phyloP scores from a whole-genome alignment of 2,888 invertebrate species.

The Nemoura dubitans region DNA sequence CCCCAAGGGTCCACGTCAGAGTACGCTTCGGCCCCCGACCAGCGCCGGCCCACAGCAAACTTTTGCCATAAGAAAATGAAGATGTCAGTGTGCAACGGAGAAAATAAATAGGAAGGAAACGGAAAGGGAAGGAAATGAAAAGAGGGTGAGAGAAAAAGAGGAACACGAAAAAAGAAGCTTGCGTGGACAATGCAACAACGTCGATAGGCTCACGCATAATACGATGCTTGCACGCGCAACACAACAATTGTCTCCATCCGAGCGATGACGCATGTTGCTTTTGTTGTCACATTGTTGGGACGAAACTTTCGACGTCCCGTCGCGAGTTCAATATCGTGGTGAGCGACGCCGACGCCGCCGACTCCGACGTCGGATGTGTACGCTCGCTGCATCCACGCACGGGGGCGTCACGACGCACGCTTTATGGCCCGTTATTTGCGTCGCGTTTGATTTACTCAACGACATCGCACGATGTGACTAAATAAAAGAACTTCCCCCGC shows the following conservation, averaged over 20 bases:
- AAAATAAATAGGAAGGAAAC: slow-evolving; percentile 24
- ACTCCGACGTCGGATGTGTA: slow-evolving; percentile 18
- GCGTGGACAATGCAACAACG: neutral
- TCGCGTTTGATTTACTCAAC: neutral
- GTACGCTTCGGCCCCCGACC: neutral
- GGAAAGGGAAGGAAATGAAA: neutral
- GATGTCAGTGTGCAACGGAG: slow-evolving; percentile 18
- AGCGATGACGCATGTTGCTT: slow-evolving; percentile 31
- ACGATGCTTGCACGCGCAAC: neutral
- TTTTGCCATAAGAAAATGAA: slow-evolving; percentile 38
- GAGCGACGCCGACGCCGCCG: slow-evolving; percentile 16
- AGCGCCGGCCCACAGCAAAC: neutral
- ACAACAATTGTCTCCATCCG: neutral
- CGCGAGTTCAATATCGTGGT: neutral
- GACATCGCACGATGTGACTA: neutral
- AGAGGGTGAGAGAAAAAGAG: neutral
- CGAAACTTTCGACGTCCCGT: slow-evolving; percentile 20
- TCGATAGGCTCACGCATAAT: neutral
- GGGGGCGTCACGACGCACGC: neutral
- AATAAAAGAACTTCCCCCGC: neutral
- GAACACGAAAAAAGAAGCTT: neutral
- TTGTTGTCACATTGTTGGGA: slow-evolving; percentile 32
- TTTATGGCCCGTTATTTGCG: neutral
- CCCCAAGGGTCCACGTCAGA: neutral
- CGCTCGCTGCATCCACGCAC: neutral